Evolutionary conservation across 2,113 vertebrate genomes (phyloP), one percentile per base, ranked within the genome.

Genomic region (Cynocephalus volans): DNA sequence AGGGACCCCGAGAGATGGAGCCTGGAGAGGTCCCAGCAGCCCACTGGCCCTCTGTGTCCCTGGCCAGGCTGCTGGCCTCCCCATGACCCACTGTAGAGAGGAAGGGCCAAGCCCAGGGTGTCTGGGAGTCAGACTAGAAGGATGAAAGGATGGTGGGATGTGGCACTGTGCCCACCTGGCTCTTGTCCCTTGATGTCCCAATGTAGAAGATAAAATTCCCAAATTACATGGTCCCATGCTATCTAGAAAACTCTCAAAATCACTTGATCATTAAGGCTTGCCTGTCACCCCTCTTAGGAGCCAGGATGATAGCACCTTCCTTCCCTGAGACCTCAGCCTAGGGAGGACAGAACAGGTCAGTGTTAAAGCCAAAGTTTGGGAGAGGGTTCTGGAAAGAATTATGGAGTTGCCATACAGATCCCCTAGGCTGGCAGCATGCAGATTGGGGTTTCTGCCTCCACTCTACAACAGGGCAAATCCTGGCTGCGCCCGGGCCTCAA

Each of bases 1-100:
- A 96, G 76, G 93, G 97, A 98, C 96, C 93, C 88, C n/a, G 80
- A 83, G 93, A 96, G 96, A 95, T 18, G 8, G 87, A 84, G 70
- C 60, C 94, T 84, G 4, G 0, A 93, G 96, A 95, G 72, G 93
- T 96, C 72, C 76, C 3, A 7, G 60, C 88, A 93, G 54, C 54
- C 84, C 54, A n/a, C n/a, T 72, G 75, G 87, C 85, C 26, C 87
- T 92, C 69, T 15, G 18, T 14, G 26, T 95, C 70, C 79, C 84
- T 93, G 65, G 36, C 83, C 82, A 79, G 64, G 81, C 70, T 41
- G 21, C 45, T 96, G 96, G 88, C 96, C 95, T 97, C 94, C 83
- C 82, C 8, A 5, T 97, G 97, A 96, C 92, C 95, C 48, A 60
- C 65, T 58, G 56, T 2, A 79, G 50, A 85, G 77, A 90, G 84